Percentiles rank a stretch among this genome's conserved stretches.
Conservation (phyloP, 2,888 invertebrate genomes). For the Eurytoma californica region DNA sequence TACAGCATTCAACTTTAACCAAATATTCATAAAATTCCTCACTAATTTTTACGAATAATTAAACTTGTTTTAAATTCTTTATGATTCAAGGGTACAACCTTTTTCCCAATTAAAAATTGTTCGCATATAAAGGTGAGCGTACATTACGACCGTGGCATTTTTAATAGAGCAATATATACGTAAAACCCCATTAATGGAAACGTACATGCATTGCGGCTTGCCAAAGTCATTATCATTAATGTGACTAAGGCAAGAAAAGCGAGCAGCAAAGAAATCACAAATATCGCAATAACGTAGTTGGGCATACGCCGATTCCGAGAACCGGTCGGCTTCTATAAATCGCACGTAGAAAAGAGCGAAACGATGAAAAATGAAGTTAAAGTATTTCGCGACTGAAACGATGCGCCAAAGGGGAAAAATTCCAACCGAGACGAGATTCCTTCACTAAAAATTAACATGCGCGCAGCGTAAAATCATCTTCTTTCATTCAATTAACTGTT, state of each 20-base stretch:
- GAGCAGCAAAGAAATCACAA: conserved; percentile 52
- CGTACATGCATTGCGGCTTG: conserved; percentile 24
- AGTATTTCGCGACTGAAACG: conserved; percentile 40
- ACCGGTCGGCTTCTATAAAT: conserved; percentile 54
- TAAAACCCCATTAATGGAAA: conserved; percentile 46
- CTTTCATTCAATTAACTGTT: background rate
- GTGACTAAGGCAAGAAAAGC: conserved; percentile 19
- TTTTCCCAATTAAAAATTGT: too few relatives aligned
- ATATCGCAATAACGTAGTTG: conserved; percentile 54
- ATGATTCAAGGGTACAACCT: too few relatives aligned
- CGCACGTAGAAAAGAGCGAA: conserved; percentile 23
- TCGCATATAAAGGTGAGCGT: too few relatives aligned
- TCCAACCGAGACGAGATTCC: background rate
- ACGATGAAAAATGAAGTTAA: conserved; percentile 48
- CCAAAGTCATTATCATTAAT: conserved; percentile 55
- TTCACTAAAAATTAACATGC: conserved; percentile 20
- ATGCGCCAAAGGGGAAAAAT: conserved; percentile 10
- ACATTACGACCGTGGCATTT: conserved; percentile 11
- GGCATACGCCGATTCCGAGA: conserved; percentile 45
- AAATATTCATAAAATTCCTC: too few relatives aligned
- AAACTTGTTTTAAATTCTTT: too few relatives aligned
- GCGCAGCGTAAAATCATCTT: background rate
- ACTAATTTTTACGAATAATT: too few relatives aligned
- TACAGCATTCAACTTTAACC: too few relatives aligned
- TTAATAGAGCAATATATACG: conserved; percentile 36